Conservation (phyloP, 2,113 vertebrate species). For the Oxyruncus cristatus region DNA sequence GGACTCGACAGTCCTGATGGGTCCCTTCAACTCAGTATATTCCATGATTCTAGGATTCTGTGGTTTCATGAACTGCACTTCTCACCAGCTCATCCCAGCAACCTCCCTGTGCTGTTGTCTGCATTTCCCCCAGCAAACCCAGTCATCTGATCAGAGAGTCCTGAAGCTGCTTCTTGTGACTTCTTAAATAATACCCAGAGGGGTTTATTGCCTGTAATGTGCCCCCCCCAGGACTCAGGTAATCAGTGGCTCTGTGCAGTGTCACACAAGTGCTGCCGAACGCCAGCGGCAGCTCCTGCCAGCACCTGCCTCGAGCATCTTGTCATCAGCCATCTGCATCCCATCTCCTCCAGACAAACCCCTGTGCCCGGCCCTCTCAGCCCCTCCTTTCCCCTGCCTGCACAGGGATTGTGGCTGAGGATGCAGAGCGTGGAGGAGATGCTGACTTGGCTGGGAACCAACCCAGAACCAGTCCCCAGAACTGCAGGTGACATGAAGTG, state of each 20-base stretch:
- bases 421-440: not conserved
- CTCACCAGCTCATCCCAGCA: not conserved
- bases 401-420: not conserved
- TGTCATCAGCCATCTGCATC: not conserved
- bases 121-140: not conserved
- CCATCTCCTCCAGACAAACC: not conserved
- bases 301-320: not conserved
- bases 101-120: not conserved
- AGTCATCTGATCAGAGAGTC: not conserved
- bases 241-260: not conserved
- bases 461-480: not conserved
- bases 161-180: not conserved
- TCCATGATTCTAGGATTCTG: not conserved
- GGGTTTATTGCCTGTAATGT: not conserved
- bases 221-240: not conserved
- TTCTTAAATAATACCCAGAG: not conserved
- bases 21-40: not conserved
- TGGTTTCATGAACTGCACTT: not conserved
- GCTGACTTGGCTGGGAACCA: accelerated
- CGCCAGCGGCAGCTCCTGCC: not conserved
- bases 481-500: accelerated
- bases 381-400: not conserved
- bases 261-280: not conserved
- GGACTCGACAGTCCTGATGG: not conserved
- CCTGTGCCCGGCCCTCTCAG: not conserved